A percentile compares a stretch with the other conserved stretches of the same genome.
Conservation (phyloP, 2,113 vertebrate genomes). For the Dendrocopos noguchii region DNA sequence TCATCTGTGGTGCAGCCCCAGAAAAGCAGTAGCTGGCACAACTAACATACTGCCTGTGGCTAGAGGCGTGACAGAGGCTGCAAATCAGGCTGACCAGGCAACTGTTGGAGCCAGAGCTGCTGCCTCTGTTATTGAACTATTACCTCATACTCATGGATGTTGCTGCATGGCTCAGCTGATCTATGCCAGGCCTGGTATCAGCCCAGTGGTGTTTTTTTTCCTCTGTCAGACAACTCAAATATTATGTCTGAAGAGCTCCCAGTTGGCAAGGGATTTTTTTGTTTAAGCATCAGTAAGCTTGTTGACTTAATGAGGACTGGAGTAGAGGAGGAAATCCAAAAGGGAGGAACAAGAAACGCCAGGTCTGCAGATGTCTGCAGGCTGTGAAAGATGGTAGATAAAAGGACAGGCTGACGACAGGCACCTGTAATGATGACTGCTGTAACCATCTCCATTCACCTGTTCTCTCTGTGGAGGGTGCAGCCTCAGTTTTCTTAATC, state of each 20-base stretch:
- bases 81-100: background rate
- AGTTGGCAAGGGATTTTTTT: background rate
- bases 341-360: background rate
- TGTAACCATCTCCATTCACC: background rate
- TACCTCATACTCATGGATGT: background rate
- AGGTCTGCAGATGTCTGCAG: background rate
- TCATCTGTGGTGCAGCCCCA: background rate
- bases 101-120: background rate
- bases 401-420: background rate
- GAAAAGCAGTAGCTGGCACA: constrained; percentile 13
- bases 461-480: rapidly evolving
- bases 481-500: background rate
- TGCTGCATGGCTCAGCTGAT: background rate
- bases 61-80: background rate
- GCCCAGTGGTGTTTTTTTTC: background rate
- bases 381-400: background rate
- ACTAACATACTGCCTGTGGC: background rate
- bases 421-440: background rate
- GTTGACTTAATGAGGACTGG: background rate
- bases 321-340: background rate
- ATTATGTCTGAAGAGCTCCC: background rate
- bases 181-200: background rate
- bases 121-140: background rate
- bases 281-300: background rate
- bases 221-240: background rate